Percentiles rank a stretch among this genome's conserved stretches.
Evolutionary conservation across 1,140 invertebrate species (phyloP).

Genomic region (Cherax quadricarinatus): DNA sequence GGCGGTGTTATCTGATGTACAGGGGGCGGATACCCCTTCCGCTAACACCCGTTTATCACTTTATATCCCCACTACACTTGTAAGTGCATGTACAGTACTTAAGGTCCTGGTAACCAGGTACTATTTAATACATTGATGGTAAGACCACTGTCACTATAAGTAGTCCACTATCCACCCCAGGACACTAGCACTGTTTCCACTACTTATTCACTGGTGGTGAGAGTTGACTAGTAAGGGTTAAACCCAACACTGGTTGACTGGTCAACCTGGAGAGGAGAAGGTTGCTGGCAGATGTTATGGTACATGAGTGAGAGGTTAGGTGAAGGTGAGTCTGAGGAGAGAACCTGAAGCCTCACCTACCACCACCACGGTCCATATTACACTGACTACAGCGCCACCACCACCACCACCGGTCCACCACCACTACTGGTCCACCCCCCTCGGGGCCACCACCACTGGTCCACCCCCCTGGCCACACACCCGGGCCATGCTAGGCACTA

Average conservation of each 20-base stretch:
- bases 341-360: slow-evolving; percentile 31
- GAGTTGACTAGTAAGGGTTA: not conserved
- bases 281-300: not conserved
- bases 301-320: not conserved
- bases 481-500: slow-evolving; percentile 11
- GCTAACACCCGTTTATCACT: slow-evolving; percentile 22
- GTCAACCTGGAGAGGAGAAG: not conserved
- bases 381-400: slow-evolving; percentile 24
- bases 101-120: not conserved
- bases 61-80: not conserved
- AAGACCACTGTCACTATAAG: not conserved
- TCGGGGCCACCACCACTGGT: not conserved
- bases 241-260: not conserved
- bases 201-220: not conserved
- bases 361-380: slow-evolving; percentile 59
- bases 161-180: slow-evolving; percentile 24
- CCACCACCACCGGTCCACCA: not conserved
- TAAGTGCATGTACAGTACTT: not conserved
- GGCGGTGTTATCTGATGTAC: slow-evolving; percentile 37
- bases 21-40: not conserved
- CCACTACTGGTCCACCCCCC: slow-evolving; percentile 9
- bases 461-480: not conserved
- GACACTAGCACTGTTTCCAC: not conserved
- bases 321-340: not conserved
- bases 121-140: slow-evolving; percentile 28